Evolutionary conservation across 2,888 invertebrate genomes (phyloP).

Genomic region (Dexiosoma caninum): DNA sequence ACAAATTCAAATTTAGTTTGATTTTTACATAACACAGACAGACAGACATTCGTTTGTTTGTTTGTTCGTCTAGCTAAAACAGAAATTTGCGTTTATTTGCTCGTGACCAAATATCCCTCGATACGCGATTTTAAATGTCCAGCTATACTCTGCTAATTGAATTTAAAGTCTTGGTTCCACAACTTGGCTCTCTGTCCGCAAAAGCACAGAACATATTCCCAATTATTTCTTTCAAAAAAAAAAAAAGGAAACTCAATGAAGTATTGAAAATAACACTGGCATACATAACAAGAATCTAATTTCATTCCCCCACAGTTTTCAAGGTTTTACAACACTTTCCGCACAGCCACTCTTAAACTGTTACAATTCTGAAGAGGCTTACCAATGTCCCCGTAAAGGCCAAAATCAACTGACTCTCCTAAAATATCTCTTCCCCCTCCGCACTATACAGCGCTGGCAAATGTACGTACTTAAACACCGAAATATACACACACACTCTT

Average conservation of each 20-base stretch:
- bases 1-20: neutral
- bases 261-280: constrained; percentile 21
- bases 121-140: constrained; percentile 15
- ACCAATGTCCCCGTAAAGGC: neutral
- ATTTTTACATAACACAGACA: neutral
- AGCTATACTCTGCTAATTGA: constrained; percentile 53
- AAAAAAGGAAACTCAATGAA: neutral
- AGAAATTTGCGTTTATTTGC: too few relatives aligned
- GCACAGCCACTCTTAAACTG: neutral
- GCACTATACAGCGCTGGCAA: too few relatives aligned
- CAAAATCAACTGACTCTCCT: neutral
- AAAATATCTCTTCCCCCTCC: too few relatives aligned
- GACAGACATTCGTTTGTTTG: too few relatives aligned
- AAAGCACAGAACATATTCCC: neutral
- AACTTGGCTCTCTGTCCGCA: neutral
- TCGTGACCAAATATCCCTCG: constrained; percentile 10
- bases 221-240: constrained; percentile 12
- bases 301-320: constrained; percentile 43
- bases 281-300: constrained; percentile 53
- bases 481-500: too few relatives aligned
- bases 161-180: constrained; percentile 21
- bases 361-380: constrained; percentile 7
- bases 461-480: too few relatives aligned
- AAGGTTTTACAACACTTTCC: constrained; percentile 36
- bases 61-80: too few relatives aligned